phyloP scores from a whole-genome alignment of 2,888 invertebrate genomes.

The Fissipunctia ypsillon region DNA sequence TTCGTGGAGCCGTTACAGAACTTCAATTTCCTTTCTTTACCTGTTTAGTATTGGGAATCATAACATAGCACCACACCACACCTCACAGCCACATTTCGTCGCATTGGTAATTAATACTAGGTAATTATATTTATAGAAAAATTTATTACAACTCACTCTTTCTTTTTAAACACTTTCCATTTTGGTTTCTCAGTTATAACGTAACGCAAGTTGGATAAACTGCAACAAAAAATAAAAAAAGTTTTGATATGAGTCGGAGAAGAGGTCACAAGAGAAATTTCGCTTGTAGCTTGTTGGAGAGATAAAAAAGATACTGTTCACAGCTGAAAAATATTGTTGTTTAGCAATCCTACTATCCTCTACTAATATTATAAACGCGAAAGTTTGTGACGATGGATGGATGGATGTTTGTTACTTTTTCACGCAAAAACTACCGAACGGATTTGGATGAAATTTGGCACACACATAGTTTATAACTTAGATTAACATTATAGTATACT shows the following conservation, averaged over 20 bases:
- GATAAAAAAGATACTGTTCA: not conserved
- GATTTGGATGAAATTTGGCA: too few species aligned
- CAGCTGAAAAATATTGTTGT: not conserved
- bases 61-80: too few species aligned
- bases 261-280: not conserved
- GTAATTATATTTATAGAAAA: not conserved
- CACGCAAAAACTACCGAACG: too few species aligned
- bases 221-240: slow-evolving; percentile 69
- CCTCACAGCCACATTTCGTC: not conserved
- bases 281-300: not conserved
- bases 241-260: not conserved
- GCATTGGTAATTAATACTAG: not conserved
- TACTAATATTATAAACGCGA: too few species aligned
- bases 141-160: slow-evolving; percentile 75
- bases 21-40: not conserved
- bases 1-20: not conserved
- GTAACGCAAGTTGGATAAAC: slow-evolving; percentile 82
- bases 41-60: too few species aligned
- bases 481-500: too few species aligned
- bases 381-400: too few species aligned
- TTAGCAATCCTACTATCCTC: too few species aligned
- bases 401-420: too few species aligned
- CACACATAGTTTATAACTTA: too few species aligned
- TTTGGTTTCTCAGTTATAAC: slow-evolving; percentile 82
- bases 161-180: slow-evolving; percentile 84